Conservation (phyloP, 1,140 invertebrate species). For the Philotrypesis tridentata region DNA sequence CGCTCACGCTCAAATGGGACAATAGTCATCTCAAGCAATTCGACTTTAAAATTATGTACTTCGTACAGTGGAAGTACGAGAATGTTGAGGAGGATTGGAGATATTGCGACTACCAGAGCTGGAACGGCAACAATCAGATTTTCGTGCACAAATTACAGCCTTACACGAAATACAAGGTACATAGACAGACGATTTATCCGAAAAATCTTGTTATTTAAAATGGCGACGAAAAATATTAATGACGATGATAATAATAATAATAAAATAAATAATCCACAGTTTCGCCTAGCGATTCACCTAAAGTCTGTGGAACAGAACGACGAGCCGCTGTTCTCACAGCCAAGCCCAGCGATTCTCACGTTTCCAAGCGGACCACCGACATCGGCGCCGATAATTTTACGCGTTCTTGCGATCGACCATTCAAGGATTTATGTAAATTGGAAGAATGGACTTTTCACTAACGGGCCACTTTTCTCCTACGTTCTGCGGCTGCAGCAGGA, state of each 20-base stretch:
- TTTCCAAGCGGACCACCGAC: constrained; percentile 81
- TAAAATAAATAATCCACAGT: constrained; percentile 76
- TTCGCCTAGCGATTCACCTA: constrained; percentile 83
- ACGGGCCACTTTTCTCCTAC: constrained; percentile 91
- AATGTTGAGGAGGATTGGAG: constrained; percentile 82
- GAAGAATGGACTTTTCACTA: constrained; percentile 89
- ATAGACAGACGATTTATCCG: no score
- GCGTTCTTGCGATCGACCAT: constrained; percentile 87
- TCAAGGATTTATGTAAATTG: constrained; percentile 89
- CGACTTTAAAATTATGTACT: constrained; percentile 74
- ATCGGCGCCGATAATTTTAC: constrained; percentile 82
- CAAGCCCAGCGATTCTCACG: constrained; percentile 88
- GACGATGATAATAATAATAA: background rate
- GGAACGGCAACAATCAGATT: constrained; percentile 79
- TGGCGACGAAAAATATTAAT: background rate
- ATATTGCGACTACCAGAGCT: constrained; percentile 82
- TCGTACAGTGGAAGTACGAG: constrained; percentile 85
- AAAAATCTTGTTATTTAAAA: no score
- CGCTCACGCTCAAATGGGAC: constrained; percentile 88
- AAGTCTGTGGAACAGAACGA: constrained; percentile 77
- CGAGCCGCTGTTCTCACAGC: constrained; percentile 84
- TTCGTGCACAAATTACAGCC: constrained; percentile 85
- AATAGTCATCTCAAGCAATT: constrained; percentile 69
- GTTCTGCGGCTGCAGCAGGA: constrained; percentile 78
- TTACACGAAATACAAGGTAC: constrained; percentile 91